Conservation (phyloP, 2,113 vertebrate genomes). For the Varanus komodoensis region DNA sequence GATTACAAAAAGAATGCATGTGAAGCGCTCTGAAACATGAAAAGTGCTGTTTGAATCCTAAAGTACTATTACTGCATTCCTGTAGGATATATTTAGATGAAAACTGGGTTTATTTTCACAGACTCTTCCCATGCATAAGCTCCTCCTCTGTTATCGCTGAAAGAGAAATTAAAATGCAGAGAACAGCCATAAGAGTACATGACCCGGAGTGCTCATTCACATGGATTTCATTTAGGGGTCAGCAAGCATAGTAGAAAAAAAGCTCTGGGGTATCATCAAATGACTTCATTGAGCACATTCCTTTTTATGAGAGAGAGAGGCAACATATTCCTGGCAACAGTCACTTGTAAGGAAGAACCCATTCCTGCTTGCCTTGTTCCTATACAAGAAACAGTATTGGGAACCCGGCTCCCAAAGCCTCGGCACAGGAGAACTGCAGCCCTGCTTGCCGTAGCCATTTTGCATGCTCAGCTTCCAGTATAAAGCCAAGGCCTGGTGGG, state of each 20-base stretch:
- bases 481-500: too few relatives aligned
- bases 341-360: not conserved
- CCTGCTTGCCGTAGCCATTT: not conserved
- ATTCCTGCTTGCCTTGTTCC: not conserved
- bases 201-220: not conserved
- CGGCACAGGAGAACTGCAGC: not conserved
- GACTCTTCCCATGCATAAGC: not conserved
- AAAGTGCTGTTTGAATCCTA: not conserved
- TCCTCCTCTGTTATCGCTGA: not conserved
- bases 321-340: not conserved
- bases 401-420: not conserved
- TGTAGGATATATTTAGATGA: not conserved
- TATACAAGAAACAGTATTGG: not conserved
- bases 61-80: not conserved
- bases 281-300: not conserved
- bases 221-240: not conserved
- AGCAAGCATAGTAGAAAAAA: not conserved
- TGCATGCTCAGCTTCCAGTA: too few relatives aligned
- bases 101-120: not conserved
- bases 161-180: not conserved
- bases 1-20: not conserved
- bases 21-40: not conserved
- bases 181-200: not conserved
- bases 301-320: not conserved
- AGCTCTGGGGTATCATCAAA: not conserved